Percentiles rank a stretch among this genome's conserved stretches.
These are phyloP conservation scores for Charadrius vociferus DNA, from an alignment of 2,113 vertebrate genomes.

Conservation along the genomic window DNA sequence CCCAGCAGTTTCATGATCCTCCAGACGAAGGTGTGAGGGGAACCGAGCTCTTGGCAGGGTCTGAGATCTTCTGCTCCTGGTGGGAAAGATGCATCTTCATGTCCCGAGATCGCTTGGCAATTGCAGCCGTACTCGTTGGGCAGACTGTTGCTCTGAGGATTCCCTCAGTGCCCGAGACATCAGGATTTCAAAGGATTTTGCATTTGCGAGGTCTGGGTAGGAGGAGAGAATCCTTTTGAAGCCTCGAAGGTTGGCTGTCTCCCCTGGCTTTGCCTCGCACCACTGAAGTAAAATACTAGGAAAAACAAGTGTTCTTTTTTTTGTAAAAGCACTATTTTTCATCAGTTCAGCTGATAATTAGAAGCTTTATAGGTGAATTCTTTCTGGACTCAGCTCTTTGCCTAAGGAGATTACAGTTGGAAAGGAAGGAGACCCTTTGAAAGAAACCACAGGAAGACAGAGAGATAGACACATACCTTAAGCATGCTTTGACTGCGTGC, in stretches of 20 bases:
- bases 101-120: background rate
- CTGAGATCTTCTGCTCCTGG: background rate
- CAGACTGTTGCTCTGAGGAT: background rate
- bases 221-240: background rate
- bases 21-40: no score
- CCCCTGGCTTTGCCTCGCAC: background rate
- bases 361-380: background rate
- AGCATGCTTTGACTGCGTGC: slow-evolving; percentile 17
- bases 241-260: background rate
- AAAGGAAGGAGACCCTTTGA: slow-evolving; percentile 6
- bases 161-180: background rate
- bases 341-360: background rate
- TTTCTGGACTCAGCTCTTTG: background rate
- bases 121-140: background rate
- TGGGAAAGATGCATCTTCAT: background rate
- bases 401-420: slow-evolving; percentile 3
- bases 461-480: background rate
- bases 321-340: background rate
- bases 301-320: background rate
- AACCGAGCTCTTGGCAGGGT: background rate
- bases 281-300: background rate
- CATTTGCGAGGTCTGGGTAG: background rate
- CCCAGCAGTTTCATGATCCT: background rate
- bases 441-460: background rate
- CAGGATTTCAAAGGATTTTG: background rate